Evolutionary conservation across 1,140 invertebrate genomes (phyloP).

Genomic region (Lepidurus packardi): DNA sequence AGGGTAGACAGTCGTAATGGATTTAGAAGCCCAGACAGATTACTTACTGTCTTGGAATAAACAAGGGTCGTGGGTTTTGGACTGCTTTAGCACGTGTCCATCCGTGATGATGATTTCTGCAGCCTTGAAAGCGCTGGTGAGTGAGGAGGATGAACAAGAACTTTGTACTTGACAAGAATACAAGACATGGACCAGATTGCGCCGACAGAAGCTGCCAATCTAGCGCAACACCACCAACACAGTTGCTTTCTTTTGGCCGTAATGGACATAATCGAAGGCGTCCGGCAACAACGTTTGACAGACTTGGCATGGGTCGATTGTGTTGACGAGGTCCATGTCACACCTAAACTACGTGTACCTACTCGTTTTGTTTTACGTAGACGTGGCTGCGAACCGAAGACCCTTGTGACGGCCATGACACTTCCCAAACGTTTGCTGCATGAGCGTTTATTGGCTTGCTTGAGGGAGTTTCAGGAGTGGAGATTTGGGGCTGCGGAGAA

Average conservation of each 20-base stretch:
- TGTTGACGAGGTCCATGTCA: background rate
- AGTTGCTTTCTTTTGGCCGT: background rate
- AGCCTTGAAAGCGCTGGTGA: too few species aligned
- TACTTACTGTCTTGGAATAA: background rate
- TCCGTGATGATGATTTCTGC: too few species aligned
- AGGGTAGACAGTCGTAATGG: background rate
- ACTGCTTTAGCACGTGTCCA: too few species aligned
- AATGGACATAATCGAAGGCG: background rate
- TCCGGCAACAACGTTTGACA: background rate
- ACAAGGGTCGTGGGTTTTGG: too few species aligned
- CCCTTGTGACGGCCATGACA: too few species aligned
- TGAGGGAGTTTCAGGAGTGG: too few species aligned
- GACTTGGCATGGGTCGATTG: background rate
- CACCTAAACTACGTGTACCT: background rate
- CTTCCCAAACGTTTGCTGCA: too few species aligned
- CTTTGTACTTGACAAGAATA: too few species aligned
- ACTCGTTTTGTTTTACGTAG: background rate
- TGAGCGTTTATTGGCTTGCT: too few species aligned
- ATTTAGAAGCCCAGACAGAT: constrained; percentile 16
- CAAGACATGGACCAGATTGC: too few species aligned
- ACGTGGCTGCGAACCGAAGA: background rate
- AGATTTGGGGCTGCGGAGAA: too few species aligned
- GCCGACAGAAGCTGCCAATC: background rate
- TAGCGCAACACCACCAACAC: background rate
- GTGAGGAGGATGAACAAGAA: too few species aligned